These are phyloP conservation scores for Nothocercus julius DNA, from an alignment of 2,113 vertebrate species.

Conservation along the genomic window DNA sequence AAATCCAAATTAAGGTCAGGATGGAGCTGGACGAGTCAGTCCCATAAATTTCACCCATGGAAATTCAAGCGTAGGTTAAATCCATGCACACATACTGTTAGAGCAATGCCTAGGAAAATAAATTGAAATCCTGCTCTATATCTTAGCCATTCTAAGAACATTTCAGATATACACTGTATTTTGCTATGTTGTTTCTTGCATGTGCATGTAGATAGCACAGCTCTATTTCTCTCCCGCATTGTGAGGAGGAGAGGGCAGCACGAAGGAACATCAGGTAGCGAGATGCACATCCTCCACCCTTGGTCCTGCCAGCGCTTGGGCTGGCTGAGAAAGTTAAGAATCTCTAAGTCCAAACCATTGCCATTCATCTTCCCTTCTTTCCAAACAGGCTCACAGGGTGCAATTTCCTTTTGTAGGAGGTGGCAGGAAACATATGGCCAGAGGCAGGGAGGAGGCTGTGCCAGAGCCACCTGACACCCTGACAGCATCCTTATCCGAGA, in stretches of 20 bases:
- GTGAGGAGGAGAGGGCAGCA: background rate
- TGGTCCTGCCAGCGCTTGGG: background rate
- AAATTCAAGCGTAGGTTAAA: background rate
- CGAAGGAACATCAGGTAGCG: background rate
- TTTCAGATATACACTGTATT: background rate
- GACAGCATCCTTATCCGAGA: background rate
- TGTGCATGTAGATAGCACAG: background rate
- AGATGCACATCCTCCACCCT: background rate
- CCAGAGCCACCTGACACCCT: background rate
- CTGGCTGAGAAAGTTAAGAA: background rate
- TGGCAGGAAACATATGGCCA: slow-evolving; percentile 10
- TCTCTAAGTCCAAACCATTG: background rate
- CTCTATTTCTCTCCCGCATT: background rate
- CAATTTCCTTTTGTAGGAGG: background rate
- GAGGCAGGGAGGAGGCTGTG: background rate
- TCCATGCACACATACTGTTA: background rate
- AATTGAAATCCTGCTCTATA: background rate
- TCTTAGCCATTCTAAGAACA: background rate
- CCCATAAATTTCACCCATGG: background rate
- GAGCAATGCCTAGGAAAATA: background rate
- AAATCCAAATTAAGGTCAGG: slow-evolving; percentile 25
- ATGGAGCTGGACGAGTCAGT: background rate
- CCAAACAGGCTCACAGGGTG: background rate
- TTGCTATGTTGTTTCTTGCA: background rate
- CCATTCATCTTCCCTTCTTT: background rate